Base-by-base conservation (phyloP, 2,888 invertebrate species). In the Bhutanitis thaidina region DNA sequence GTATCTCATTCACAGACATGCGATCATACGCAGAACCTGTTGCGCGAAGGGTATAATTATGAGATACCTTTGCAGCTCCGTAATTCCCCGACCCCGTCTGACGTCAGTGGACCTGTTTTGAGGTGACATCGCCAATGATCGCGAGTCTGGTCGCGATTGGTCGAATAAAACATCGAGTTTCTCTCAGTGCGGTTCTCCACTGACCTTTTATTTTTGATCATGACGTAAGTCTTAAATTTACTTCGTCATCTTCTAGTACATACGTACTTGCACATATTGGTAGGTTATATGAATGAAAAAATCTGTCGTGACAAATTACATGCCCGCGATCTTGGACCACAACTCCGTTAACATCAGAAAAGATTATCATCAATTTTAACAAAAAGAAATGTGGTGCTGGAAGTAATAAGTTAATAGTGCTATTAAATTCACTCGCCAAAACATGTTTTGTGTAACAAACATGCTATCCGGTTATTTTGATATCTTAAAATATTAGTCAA, bases 111-210 rank as follows among this genome's bases (percentile, higher is more conserved):
- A 61, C 61, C 56, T 49, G 61, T 62, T 59, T 36, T 32, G 20
- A 48, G 58, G 60, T 59, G 61, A 67, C 67, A 66, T 70, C 67
- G 58, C 74, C 74, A 71, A 74, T 74, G 68, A 56, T 59, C 58
- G 59, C 58, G 16, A 57, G 60, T 57, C 55, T 48, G 52, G 43
- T 43, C 48, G 56, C 67, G 52, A 77, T 76, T 76, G 74, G 76
- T 62, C 60, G 47, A 52, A 58, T 48, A 27, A 1, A 27, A 27
- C 27, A 44, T 56, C 60, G 56, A 56, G 62, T 64, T 65, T 63
- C 56, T 53, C 49, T 53, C 49, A 54, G 25, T 53, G 54, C 45
- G 47, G 54, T 44, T 58, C 61, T n/a, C n/a, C n/a, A 56, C 46
- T 55, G 53, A 46, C 53, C 43, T 56, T 16, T 38, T 43, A 49